A percentile compares a stretch with the other conserved stretches of the same genome.
Conservation (phyloP, 2,797 vertebrate genomes). For the Euphonia xanthogaster region DNA sequence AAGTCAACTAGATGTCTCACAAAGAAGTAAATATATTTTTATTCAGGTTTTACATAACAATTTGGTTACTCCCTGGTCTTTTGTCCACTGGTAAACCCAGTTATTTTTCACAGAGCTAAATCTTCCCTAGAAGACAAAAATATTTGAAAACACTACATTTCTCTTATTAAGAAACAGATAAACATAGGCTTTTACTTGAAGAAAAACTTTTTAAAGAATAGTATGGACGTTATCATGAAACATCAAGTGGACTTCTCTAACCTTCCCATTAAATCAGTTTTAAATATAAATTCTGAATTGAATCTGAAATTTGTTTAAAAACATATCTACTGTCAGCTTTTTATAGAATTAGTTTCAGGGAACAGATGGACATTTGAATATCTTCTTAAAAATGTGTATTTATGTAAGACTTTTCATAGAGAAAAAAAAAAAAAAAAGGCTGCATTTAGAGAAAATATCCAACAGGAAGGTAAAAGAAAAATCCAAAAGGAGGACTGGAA, state of each 20-base stretch:
- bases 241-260: neutral
- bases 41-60: neutral
- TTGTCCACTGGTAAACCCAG: neutral
- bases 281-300: neutral
- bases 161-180: neutral
- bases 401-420: neutral
- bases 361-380: slow-evolving; percentile 37
- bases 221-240: neutral
- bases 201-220: neutral
- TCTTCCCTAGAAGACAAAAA: neutral
- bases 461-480: neutral
- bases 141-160: neutral
- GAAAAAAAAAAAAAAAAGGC: neutral
- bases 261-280: neutral
- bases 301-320: neutral
- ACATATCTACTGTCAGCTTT: neutral
- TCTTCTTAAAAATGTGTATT: neutral
- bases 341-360: neutral
- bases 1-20: neutral
- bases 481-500: neutral
- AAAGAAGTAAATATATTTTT: neutral
- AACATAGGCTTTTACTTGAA: neutral
- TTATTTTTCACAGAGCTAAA: neutral
- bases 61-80: neutral
- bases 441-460: neutral